phyloP scores from a whole-genome alignment of 2,888 invertebrate genomes.

The Heteropelma amictum region DNA sequence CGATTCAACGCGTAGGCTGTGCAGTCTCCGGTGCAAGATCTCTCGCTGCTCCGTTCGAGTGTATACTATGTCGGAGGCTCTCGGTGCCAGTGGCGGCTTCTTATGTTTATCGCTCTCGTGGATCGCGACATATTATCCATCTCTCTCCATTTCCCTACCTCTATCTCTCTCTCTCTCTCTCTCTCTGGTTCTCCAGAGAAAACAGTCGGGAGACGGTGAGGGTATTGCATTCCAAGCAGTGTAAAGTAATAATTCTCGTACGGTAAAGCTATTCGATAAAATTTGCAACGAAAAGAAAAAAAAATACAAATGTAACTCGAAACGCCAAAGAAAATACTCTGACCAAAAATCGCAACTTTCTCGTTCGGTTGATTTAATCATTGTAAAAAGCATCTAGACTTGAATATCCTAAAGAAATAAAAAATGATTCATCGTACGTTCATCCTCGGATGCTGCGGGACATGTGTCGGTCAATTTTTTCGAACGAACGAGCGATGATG shows the following conservation, averaged over 20 bases:
- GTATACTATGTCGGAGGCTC: conserved; percentile 28
- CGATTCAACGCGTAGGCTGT: conserved; percentile 44
- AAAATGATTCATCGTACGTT: too few relatives aligned
- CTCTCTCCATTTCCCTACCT: conserved; percentile 1
- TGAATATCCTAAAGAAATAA: too few relatives aligned
- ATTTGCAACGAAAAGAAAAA: background rate
- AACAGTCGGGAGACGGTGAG: conserved; percentile 34
- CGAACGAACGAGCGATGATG: too few relatives aligned
- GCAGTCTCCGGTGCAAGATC: conserved; percentile 40
- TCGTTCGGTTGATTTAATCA: background rate
- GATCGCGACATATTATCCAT: conserved; percentile 32
- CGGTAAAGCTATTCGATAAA: background rate
- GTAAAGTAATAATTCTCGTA: conserved; percentile 25
- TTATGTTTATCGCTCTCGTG: conserved; percentile 55
- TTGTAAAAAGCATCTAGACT: background rate
- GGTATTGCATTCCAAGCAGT: conserved; percentile 32
- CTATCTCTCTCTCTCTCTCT: background rate
- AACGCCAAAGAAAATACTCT: too few relatives aligned
- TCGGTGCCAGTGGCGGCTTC: conserved; percentile 54
- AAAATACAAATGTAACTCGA: background rate
- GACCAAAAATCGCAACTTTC: too few relatives aligned
- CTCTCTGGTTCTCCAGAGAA: background rate
- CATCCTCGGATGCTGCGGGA: too few relatives aligned
- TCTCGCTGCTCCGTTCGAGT: conserved; percentile 30
- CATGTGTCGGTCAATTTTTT: too few relatives aligned